phyloP scores from a whole-genome alignment of 2,113 vertebrate genomes.

The Lichenostomus cassidix region DNA sequence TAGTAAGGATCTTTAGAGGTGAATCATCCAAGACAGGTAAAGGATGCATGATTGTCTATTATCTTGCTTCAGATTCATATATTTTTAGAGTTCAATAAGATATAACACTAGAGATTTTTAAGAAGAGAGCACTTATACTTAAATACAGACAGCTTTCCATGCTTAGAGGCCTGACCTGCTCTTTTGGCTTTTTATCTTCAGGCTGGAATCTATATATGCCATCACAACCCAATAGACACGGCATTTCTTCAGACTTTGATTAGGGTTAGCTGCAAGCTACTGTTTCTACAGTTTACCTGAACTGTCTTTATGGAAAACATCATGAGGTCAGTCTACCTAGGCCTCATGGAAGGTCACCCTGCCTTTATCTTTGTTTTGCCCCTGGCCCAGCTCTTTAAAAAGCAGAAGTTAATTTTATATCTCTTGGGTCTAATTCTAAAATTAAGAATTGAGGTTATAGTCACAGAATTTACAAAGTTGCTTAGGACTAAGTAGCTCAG shows the following conservation, averaged over 20 bases:
- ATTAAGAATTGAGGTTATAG: background rate
- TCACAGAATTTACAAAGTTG: background rate
- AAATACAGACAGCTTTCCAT: background rate
- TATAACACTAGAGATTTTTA: background rate
- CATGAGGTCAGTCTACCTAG: background rate
- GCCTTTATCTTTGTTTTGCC: background rate
- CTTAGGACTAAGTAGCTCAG: background rate
- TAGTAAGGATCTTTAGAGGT: background rate
- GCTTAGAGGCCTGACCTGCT: background rate
- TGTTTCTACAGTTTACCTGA: background rate
- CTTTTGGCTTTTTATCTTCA: background rate
- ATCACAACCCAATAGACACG: background rate
- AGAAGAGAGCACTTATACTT: background rate
- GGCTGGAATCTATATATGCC: background rate
- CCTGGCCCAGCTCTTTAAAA: background rate
- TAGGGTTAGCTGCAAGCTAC: background rate
- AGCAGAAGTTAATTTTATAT: background rate
- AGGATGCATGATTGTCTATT: background rate
- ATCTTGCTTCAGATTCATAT: background rate
- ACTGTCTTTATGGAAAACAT: background rate
- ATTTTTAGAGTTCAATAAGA: background rate
- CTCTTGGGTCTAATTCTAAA: background rate
- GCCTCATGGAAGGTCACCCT: background rate
- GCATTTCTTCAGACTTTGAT: background rate
- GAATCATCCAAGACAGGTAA: background rate